Evolutionary conservation across 1,140 invertebrate species (phyloP).

Genomic region (Meloidogyne hapla): DNA sequence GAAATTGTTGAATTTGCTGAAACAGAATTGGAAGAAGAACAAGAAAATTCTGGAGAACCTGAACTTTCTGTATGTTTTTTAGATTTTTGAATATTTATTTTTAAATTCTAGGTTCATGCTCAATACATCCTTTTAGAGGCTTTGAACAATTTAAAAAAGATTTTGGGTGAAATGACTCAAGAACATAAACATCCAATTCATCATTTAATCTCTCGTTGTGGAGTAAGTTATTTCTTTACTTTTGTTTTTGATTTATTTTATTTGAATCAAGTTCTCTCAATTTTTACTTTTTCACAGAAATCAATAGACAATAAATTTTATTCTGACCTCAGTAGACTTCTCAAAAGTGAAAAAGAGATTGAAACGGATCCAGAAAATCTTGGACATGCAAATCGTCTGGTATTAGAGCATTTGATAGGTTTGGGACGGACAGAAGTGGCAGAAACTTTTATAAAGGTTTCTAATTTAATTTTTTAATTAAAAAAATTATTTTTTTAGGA

Average conservation of each 20-base stretch:
- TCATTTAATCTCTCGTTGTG: conserved; percentile 24
- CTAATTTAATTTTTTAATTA: neutral
- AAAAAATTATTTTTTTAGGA: conserved; percentile 46
- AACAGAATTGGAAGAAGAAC: no score
- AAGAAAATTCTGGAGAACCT: neutral
- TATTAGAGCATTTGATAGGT: conserved; percentile 53
- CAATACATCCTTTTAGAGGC: conserved; percentile 44
- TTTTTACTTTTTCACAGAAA: conserved; percentile 17
- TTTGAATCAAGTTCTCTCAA: no score
- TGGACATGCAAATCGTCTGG: conserved; percentile 47
- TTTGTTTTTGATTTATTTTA: no score
- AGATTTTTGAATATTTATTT: neutral
- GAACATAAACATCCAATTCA: conserved; percentile 33
- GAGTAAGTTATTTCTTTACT: conserved; percentile 2
- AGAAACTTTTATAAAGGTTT: conserved; percentile 55
- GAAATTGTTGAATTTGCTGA: conserved; percentile 10
- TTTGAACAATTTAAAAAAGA: conserved; percentile 40
- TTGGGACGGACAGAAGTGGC: conserved; percentile 51
- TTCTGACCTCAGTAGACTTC: conserved; percentile 42
- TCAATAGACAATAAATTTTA: conserved; percentile 38
- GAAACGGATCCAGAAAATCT: conserved; percentile 43
- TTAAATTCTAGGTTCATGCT: conserved; percentile 45
- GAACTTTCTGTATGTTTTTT: neutral
- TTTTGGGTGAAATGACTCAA: conserved; percentile 40
- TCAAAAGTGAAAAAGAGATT: conserved; percentile 54